Conservation (phyloP, 1,140 invertebrate genomes). For the Solen grandis region DNA sequence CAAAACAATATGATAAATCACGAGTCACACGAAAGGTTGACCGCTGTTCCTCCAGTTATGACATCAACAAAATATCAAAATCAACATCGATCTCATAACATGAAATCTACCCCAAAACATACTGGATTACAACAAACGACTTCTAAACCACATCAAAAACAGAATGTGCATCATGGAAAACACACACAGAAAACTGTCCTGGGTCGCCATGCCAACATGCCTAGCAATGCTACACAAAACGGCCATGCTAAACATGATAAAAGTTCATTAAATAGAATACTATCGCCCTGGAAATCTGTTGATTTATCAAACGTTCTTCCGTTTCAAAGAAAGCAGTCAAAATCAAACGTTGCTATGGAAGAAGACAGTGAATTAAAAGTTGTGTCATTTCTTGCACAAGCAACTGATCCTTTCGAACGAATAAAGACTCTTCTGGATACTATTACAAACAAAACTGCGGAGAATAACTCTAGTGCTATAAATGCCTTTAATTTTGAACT, state of each 20-base stretch:
- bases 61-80: no score
- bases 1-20: background rate
- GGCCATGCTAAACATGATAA: no score
- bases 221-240: no score
- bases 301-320: conserved; percentile 35
- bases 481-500: no score
- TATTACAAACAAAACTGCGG: conserved; percentile 1
- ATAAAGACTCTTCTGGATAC: conserved; percentile 16
- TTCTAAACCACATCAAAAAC: no score
- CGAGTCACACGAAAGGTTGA: no score
- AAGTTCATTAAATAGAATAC: no score
- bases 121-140: conserved; percentile 1
- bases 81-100: background rate
- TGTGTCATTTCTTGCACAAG: conserved; percentile 28
- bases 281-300: conserved; percentile 31
- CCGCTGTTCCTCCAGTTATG: no score
- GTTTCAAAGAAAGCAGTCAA: background rate
- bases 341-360: background rate
- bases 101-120: background rate
- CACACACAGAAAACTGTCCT: no score
- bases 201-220: no score
- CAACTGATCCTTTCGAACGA: conserved; percentile 25
- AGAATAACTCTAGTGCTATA: no score
- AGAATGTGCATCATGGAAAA: no score
- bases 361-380: conserved; percentile 33